Evolutionary conservation across 1,140 invertebrate species (phyloP).

Genomic region (Solenopsis fugax): DNA sequence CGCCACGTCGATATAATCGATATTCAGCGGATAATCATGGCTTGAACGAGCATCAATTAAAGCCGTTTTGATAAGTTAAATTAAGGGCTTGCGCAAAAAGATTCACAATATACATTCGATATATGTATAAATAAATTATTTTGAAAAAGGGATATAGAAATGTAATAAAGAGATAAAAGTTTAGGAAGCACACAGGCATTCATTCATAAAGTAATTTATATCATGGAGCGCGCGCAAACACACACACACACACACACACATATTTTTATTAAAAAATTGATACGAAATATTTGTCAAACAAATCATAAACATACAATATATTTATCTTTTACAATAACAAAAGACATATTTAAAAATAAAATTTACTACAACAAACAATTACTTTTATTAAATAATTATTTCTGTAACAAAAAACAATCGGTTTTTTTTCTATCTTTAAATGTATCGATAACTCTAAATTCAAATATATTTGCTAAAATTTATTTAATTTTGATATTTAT

Average conservation of each 20-base stretch:
- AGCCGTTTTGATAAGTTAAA: conserved; percentile 37
- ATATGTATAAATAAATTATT: background rate
- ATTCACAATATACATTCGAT: background rate
- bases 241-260: background rate
- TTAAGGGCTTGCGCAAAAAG: background rate
- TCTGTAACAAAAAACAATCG: background rate
- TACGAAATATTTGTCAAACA: background rate
- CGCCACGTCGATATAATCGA: conserved; percentile 56
- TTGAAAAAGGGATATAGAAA: background rate
- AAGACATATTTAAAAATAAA: background rate
- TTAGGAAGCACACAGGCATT: background rate
- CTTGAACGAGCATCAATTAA: conserved; percentile 36
- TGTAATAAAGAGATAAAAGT: background rate
- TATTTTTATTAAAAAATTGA: background rate
- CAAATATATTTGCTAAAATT: background rate
- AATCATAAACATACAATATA: background rate
- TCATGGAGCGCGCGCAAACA: background rate
- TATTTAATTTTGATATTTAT: background rate
- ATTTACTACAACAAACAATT: background rate
- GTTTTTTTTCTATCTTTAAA: background rate
- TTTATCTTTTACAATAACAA: background rate
- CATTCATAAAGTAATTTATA: background rate
- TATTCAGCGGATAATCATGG: conserved; percentile 53
- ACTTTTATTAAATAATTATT: background rate
- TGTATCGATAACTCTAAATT: background rate